phyloP scores from a whole-genome alignment of 2,888 invertebrate species.

The Ligdia adustata region DNA sequence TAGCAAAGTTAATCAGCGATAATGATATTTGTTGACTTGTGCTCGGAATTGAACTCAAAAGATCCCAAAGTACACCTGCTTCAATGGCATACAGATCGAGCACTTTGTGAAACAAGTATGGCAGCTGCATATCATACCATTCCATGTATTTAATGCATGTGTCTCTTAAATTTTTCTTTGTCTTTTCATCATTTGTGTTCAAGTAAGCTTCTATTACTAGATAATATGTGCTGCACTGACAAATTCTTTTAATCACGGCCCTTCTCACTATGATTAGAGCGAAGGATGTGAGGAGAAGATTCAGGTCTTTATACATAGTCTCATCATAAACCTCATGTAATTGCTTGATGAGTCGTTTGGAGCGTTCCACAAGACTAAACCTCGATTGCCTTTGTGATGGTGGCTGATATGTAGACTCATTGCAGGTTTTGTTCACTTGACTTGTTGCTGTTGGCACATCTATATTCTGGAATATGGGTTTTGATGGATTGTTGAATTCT shows the following conservation, averaged over 20 bases:
- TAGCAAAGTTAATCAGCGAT: too few relatives aligned
- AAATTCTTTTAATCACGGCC: not conserved
- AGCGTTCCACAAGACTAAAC: not conserved
- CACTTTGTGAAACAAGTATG: not conserved
- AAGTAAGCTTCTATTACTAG: constrained; percentile 4
- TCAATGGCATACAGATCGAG: constrained; percentile 1
- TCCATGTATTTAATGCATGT: constrained; percentile 2
- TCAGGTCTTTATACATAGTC: not conserved
- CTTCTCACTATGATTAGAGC: not conserved
- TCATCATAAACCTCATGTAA: not conserved
- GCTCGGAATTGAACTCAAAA: too few relatives aligned
- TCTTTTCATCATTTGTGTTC: not conserved
- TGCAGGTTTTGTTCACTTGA: too few relatives aligned
- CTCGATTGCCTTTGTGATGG: too few relatives aligned
- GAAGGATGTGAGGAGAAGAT: not conserved
- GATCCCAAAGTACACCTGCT: not conserved
- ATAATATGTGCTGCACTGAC: not conserved
- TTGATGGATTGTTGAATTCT: not conserved
- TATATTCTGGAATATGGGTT: constrained; percentile 1
- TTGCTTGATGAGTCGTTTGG: not conserved
- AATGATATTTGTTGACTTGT: too few relatives aligned
- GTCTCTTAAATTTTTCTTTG: not conserved
- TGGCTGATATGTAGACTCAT: too few relatives aligned
- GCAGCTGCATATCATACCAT: constrained; percentile 7
- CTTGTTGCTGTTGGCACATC: too few relatives aligned